Base-by-base conservation (phyloP, 2,797 vertebrate genomes). In the Echiichthys vipera region DNA sequence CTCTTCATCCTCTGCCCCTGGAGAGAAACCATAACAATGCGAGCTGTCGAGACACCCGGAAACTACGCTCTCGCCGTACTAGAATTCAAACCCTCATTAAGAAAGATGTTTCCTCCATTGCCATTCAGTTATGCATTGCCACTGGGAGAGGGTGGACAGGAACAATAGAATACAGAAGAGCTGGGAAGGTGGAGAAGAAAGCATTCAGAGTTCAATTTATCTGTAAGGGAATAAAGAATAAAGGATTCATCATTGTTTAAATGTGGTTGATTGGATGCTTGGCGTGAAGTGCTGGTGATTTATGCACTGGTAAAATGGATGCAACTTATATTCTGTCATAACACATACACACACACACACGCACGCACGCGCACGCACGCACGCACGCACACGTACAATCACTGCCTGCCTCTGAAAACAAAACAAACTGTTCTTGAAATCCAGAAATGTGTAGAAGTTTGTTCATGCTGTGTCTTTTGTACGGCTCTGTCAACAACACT, bases 81-180 rank as follows among this genome's bases (percentile, higher is more conserved):
- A 14, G 5, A 77, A 92, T 87, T 84, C 81, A 86, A 88, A 76
- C 25, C 45, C 84, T 92, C 90, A 89, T 91, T 91, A 91, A 78
- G 79, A 76, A 74, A 88, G 90, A 89, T 66, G 64, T 80, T 80
- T 80, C 76, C 72, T 80, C 77, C 68, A 70, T 83, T 74, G 84
- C 76, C 81, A 65, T 88, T 89, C 81, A 72, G 71, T 79, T 84
- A 74, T 79, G 78, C 79, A 68, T 63, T 66, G 74, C 82, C 49
- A 51, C 56, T 57, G 82, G 74, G 75, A 88, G 81, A 69, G 32
- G 61, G 72, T 74, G 73, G 84, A 86, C 70, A 66, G 59, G 68
- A 58, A 89, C 82, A 85, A 82, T 18, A 50, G 63, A 74, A 66
- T 8, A 47, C 67, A 84, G 62, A 42, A 12, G 65, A 73, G 70